Evolutionary conservation across 2,888 invertebrate genomes (phyloP).

Genomic region (Drosophila suboccidentalis): DNA sequence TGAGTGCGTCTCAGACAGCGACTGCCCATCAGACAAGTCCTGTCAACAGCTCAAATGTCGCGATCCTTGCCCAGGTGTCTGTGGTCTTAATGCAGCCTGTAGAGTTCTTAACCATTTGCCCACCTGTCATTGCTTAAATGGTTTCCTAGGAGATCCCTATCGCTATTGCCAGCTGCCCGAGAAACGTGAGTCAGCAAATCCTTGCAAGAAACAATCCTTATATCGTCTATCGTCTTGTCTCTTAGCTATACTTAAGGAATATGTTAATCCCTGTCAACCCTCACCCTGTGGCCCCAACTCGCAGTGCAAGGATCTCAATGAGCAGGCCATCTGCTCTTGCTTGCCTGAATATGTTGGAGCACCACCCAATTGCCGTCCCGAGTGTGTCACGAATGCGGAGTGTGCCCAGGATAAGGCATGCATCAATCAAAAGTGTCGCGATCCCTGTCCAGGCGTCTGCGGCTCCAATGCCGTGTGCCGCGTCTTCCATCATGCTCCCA

Average conservation of each 20-base stretch:
- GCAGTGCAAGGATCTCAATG: constrained; percentile 88
- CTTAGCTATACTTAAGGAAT: constrained; percentile 81
- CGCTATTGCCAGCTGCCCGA: constrained; percentile 87
- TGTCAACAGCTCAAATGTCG: constrained; percentile 91
- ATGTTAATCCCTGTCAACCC: constrained; percentile 88
- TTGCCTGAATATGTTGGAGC: constrained; percentile 87
- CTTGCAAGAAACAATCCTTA: background rate
- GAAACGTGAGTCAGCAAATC: constrained; percentile 86
- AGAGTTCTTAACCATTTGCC: constrained; percentile 90
- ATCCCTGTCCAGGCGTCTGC: constrained; percentile 89
- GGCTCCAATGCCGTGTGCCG: constrained; percentile 90
- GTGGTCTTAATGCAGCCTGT: constrained; percentile 91
- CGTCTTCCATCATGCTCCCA: constrained; percentile 91
- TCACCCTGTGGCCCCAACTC: constrained; percentile 90
- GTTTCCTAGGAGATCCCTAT: constrained; percentile 93
- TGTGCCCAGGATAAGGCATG: constrained; percentile 88
- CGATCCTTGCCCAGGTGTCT: constrained; percentile 92
- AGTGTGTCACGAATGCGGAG: constrained; percentile 89
- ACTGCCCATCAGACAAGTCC: constrained; percentile 90
- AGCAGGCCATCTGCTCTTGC: constrained; percentile 88
- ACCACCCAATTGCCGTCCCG: constrained; percentile 90
- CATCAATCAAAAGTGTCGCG: constrained; percentile 88
- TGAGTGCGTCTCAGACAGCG: constrained; percentile 92
- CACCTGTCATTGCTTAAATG: constrained; percentile 89
- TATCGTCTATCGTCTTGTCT: constrained; percentile 4